Evolutionary conservation across 2,113 vertebrate species (phyloP).

Genomic region (Tricholaema leucomelas): DNA sequence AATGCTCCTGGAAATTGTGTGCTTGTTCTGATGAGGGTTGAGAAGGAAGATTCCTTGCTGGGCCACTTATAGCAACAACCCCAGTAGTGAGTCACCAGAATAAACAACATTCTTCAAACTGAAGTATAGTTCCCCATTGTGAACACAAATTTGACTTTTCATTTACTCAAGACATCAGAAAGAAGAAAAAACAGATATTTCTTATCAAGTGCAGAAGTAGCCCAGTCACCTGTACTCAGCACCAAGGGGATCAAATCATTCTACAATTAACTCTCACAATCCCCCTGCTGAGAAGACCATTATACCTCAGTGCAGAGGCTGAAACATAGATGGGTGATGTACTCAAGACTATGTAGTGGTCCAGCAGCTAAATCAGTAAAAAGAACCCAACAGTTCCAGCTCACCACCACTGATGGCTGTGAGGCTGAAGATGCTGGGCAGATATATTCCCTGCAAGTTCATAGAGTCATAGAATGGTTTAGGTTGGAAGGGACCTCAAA

Average conservation of each 20-base stretch:
- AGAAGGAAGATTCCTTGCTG: conserved; percentile 16
- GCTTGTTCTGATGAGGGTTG: background rate
- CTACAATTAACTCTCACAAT: background rate
- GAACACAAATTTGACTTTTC: conserved; percentile 34
- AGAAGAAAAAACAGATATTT: background rate
- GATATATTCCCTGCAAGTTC: background rate
- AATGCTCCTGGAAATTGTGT: background rate
- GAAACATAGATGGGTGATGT: background rate
- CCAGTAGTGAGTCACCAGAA: background rate
- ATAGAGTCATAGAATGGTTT: too few species aligned
- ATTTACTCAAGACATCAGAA: background rate
- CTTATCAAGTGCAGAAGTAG: background rate
- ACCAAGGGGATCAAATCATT: conserved; percentile 3
- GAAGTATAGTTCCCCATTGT: conserved; percentile 17
- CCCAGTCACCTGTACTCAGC: background rate
- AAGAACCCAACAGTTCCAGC: background rate
- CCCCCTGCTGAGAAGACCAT: background rate
- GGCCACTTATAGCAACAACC: conserved; percentile 15
- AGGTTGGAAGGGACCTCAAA: too few species aligned
- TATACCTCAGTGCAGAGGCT: background rate
- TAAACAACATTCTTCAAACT: conserved; percentile 29
- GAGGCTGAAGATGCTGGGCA: background rate
- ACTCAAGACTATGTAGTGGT: background rate
- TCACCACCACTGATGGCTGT: background rate
- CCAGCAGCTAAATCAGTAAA: background rate